Conservation (phyloP, 2,113 vertebrate species). For the Mobula birostris region DNA sequence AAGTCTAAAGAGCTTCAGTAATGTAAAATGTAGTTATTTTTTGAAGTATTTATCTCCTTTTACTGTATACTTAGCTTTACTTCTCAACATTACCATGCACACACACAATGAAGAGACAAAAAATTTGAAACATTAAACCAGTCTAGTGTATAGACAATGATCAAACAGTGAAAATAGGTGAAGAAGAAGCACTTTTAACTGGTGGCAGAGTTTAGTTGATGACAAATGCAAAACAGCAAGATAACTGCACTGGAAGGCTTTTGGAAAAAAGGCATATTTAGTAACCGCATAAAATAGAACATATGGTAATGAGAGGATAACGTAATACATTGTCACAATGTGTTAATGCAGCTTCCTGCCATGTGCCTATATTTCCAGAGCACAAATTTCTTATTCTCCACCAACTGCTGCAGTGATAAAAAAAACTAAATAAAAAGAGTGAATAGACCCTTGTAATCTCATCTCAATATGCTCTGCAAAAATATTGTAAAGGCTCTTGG, state of each 20-base stretch:
- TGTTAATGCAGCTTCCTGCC: conserved; percentile 28
- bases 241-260: not conserved
- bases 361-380: conserved; percentile 27
- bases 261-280: conserved; percentile 22
- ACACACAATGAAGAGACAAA: not conserved
- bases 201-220: not conserved
- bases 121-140: not conserved
- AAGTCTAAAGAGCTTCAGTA: not conserved
- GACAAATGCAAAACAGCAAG: not conserved
- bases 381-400: conserved; percentile 3
- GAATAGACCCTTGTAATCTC: not conserved
- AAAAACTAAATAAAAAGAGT: not conserved
- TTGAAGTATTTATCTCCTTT: not conserved
- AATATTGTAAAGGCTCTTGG: not conserved
- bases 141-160: not conserved
- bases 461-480: not conserved
- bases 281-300: conserved; percentile 13
- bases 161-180: not conserved
- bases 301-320: conserved; percentile 23
- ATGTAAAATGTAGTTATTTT: not conserved
- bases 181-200: not conserved
- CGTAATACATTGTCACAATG: conserved; percentile 12
- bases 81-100: not conserved
- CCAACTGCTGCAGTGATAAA: conserved; percentile 23
- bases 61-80: not conserved